phyloP scores from a whole-genome alignment of 2,797 vertebrate species.

The Fringilla coelebs region DNA sequence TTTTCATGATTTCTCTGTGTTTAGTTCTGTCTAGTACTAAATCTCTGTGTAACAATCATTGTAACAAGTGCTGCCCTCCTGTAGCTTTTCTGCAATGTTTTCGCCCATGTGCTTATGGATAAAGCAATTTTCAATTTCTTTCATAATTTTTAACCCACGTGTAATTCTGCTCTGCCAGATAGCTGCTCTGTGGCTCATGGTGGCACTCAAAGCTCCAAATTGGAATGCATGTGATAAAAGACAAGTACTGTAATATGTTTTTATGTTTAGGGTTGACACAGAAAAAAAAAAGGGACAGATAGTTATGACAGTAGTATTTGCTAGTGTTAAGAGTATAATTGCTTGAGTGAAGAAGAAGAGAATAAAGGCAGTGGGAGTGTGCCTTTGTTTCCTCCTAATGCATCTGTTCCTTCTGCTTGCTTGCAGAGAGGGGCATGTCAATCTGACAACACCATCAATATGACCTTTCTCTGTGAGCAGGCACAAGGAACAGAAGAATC shows the following conservation, averaged over 20 bases:
- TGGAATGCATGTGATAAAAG: not conserved
- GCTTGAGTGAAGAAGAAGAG: not conserved
- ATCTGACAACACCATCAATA: not conserved
- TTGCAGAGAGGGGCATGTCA: not conserved
- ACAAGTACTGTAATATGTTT: not conserved
- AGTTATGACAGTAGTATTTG: not conserved
- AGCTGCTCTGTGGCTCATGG: not conserved
- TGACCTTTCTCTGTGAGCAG: not conserved
- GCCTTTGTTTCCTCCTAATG: not conserved
- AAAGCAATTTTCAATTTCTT: not conserved
- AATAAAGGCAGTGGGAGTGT: not conserved
- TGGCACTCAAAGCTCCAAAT: not conserved
- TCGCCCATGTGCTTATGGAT: not conserved
- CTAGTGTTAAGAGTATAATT: not conserved
- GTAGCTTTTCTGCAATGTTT: not conserved
- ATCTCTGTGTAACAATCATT: not conserved
- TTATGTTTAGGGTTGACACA: not conserved
- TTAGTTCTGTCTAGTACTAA: not conserved
- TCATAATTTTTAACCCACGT: not conserved
- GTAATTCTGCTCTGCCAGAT: not conserved
- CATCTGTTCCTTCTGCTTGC: not conserved
- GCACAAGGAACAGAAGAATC: not conserved
- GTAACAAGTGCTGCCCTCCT: not conserved
- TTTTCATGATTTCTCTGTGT: not conserved
- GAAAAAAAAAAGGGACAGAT: not conserved